A percentile compares a stretch with the other conserved stretches of the same genome.
Conservation (phyloP, 2,113 vertebrate genomes). For the Gadus chalcogrammus region DNA sequence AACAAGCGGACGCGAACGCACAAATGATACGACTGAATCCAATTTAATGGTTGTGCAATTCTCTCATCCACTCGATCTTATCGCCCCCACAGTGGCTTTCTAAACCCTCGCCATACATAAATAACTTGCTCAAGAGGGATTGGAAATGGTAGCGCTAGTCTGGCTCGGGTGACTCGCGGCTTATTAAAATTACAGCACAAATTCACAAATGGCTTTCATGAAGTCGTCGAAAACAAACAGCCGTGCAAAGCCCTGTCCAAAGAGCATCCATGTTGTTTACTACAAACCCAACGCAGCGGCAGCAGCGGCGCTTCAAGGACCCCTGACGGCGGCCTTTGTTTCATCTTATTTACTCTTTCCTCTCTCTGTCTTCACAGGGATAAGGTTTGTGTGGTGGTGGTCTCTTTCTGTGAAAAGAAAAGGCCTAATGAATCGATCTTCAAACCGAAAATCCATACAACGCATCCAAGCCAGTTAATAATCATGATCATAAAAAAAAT, state of each 20-base stretch:
- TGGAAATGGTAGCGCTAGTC: slow-evolving; percentile 38
- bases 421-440: no score
- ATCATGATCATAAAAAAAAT: no score
- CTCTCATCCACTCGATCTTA: slow-evolving; percentile 35
- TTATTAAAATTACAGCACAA: slow-evolving; percentile 40
- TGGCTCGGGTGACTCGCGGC: slow-evolving; percentile 38
- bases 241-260: background rate
- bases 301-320: no score
- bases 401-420: no score
- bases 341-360: background rate
- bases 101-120: slow-evolving; percentile 52
- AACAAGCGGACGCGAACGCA: slow-evolving; percentile 36
- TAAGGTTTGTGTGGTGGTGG: no score
- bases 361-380: background rate
- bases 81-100: slow-evolving; percentile 41
- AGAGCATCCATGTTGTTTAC: background rate
- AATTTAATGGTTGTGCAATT: slow-evolving; percentile 52
- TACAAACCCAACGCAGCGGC: no score
- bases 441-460: no score
- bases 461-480: no score
- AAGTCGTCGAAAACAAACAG: slow-evolving; percentile 12
- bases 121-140: slow-evolving; percentile 45
- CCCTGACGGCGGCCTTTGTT: no score
- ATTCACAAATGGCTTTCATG: slow-evolving; percentile 38
- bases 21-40: slow-evolving; percentile 44